phyloP scores from a whole-genome alignment of 2,888 invertebrate species.

The Hemaris fuciformis region DNA sequence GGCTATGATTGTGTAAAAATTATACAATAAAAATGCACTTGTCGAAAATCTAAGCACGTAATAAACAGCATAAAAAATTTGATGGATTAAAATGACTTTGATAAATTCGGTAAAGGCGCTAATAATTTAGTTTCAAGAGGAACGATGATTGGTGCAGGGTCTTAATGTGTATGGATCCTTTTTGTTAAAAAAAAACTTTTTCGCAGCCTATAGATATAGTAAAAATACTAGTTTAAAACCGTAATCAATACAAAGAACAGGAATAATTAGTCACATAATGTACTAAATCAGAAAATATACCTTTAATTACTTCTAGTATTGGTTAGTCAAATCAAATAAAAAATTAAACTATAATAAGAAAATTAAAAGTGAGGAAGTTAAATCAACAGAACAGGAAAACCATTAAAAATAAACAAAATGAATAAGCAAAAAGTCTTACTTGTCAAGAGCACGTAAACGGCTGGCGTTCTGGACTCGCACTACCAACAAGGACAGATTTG shows the following conservation, averaged over 20 bases:
- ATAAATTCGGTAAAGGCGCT: neutral
- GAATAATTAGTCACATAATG: too few relatives aligned
- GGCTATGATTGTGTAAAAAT: neutral
- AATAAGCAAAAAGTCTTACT: slow-evolving; percentile 2
- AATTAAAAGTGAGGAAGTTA: neutral
- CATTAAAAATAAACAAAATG: neutral
- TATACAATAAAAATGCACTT: neutral
- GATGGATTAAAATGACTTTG: neutral
- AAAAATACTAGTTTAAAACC: too few relatives aligned
- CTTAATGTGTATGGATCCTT: too few relatives aligned
- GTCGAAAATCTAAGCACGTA: neutral
- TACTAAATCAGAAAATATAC: too few relatives aligned
- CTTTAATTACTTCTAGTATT: too few relatives aligned
- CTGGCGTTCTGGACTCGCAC: neutral
- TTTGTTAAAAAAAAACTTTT: too few relatives aligned
- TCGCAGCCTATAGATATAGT: too few relatives aligned
- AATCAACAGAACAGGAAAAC: neutral
- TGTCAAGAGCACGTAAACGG: neutral
- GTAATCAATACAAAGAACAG: too few relatives aligned
- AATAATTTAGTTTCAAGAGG: neutral
- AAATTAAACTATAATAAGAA: neutral
- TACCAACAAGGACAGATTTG: neutral
- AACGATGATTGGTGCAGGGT: too few relatives aligned
- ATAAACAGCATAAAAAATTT: neutral
- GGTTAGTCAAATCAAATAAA: neutral